A percentile compares a stretch with the other conserved stretches of the same genome.
phyloP scores from a whole-genome alignment of 2,888 invertebrate genomes.

The Cryptops parisi region DNA sequence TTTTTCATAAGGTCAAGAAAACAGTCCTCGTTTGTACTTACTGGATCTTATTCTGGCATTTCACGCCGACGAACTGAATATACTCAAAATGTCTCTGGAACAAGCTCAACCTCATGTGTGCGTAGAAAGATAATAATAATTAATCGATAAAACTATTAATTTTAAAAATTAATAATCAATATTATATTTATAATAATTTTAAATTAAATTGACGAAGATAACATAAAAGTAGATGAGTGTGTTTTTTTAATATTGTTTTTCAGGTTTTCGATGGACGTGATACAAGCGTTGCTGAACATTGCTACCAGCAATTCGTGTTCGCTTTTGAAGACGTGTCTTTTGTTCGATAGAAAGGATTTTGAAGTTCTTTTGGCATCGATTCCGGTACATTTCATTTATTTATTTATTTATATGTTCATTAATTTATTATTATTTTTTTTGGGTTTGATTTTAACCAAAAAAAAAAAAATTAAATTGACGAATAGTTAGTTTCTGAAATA shows the following conservation, averaged over 20 bases:
- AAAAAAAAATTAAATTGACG: too few relatives aligned
- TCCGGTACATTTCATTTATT: constrained; percentile 23
- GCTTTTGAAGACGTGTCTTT: constrained; percentile 24
- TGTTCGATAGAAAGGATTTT: constrained; percentile 23
- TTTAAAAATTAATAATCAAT: too few relatives aligned
- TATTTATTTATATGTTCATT: neutral
- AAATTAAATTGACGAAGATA: too few relatives aligned
- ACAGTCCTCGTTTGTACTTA: neutral
- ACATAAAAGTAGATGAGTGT: too few relatives aligned
- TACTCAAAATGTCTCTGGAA: neutral
- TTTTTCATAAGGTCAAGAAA: too few relatives aligned
- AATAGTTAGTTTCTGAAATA: too few relatives aligned
- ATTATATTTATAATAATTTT: too few relatives aligned
- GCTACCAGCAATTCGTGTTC: constrained; percentile 28
- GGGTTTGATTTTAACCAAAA: too few relatives aligned
- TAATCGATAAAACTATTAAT: too few relatives aligned
- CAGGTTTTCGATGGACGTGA: constrained; percentile 25
- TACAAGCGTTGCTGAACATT: constrained; percentile 26
- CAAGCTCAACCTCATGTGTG: neutral
- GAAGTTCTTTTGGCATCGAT: constrained; percentile 24
- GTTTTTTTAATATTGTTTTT: neutral
- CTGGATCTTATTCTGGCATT: neutral
- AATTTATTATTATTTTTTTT: too few relatives aligned
- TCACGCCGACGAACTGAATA: neutral
- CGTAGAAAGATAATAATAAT: too few relatives aligned